These are phyloP conservation scores for Hypena proboscidalis DNA, from an alignment of 2,888 invertebrate genomes.

Conservation along the genomic window DNA sequence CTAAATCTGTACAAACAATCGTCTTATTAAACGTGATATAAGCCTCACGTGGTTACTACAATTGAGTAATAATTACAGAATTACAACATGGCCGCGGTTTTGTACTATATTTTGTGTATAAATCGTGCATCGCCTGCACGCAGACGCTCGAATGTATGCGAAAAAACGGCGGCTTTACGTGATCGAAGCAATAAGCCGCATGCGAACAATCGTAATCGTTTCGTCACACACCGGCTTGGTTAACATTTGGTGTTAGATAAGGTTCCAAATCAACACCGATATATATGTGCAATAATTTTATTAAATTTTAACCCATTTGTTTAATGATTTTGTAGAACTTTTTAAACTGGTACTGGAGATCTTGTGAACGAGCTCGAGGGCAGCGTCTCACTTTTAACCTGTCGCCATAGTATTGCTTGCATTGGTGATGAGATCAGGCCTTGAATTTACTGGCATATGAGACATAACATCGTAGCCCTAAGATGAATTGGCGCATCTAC, in stretches of 20 bases:
- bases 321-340: too few species aligned
- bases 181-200: constrained; percentile 62
- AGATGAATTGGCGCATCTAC: too few species aligned
- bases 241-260: constrained; percentile 58
- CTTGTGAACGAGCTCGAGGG: too few species aligned
- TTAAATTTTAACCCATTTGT: too few species aligned
- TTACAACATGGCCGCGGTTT: constrained; percentile 50
- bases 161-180: constrained; percentile 55
- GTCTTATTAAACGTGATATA: constrained; percentile 26
- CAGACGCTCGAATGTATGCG: constrained; percentile 36
- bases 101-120: constrained; percentile 56
- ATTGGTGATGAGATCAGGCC: too few species aligned
- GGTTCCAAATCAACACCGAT: constrained; percentile 28
- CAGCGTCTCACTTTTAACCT: too few species aligned
- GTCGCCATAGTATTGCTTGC: too few species aligned
- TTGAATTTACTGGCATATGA: too few species aligned
- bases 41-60: constrained; percentile 43
- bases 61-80: constrained; percentile 60
- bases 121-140: constrained; percentile 54
- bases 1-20: constrained; percentile 12
- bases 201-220: constrained; percentile 64
- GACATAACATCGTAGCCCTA: too few species aligned
- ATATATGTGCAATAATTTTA: constrained; percentile 5
- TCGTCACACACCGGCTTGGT: constrained; percentile 68
- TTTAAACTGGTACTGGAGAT: too few species aligned